These are phyloP conservation scores for Nephrotoma guestfalica DNA, from an alignment of 2,888 invertebrate species.

Conservation along the genomic window DNA sequence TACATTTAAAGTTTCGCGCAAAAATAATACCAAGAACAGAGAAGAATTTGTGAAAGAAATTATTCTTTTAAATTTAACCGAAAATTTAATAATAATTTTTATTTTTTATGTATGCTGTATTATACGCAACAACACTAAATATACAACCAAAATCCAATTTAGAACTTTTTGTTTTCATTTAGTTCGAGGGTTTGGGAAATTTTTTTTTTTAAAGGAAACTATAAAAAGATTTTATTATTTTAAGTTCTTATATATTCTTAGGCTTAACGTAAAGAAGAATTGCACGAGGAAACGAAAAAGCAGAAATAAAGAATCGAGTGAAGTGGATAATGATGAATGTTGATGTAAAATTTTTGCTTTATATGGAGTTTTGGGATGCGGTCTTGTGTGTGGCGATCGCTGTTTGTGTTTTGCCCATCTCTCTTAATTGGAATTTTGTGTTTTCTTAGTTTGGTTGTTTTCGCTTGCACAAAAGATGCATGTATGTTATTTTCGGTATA, in stretches of 20 bases:
- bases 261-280: neutral
- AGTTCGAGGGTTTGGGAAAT: neutral
- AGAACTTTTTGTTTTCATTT: neutral
- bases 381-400: neutral
- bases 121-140: neutral
- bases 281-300: neutral
- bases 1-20: neutral
- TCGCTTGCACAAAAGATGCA: neutral
- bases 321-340: neutral
- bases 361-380: neutral
- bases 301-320: neutral
- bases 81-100: neutral
- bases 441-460: neutral
- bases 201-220: neutral
- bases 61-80: neutral
- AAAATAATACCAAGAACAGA: neutral
- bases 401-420: neutral
- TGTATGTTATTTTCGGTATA: neutral
- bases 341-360: neutral
- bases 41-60: neutral
- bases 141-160: neutral
- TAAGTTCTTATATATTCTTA: neutral
- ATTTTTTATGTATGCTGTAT: neutral
- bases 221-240: neutral
- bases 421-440: neutral